Conservation (phyloP, 2,888 invertebrate species). For the Eupithecia dodoneata region DNA sequence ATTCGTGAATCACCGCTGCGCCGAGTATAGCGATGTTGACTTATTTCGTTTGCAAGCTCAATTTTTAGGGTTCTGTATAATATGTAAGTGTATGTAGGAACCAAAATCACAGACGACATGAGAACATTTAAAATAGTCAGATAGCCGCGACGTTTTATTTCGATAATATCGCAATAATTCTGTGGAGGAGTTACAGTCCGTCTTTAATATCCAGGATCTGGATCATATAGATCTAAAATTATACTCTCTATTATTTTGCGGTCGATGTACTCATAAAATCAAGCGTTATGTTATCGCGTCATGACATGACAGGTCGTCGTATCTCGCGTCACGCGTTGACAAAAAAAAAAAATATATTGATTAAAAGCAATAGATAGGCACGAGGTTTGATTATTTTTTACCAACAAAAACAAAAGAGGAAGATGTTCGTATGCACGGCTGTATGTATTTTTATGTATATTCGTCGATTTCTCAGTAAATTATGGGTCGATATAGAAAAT, state of each 20-base stretch:
- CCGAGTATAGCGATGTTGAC: constrained; percentile 44
- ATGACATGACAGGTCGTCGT: background rate
- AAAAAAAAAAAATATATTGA: too few species aligned
- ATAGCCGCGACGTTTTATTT: background rate
- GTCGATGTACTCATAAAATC: background rate
- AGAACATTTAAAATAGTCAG: background rate
- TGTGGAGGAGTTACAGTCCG: background rate
- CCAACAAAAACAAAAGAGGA: too few species aligned
- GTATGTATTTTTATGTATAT: too few species aligned
- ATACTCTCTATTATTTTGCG: background rate
- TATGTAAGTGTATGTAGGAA: background rate
- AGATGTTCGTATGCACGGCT: too few species aligned
- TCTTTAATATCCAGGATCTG: background rate
- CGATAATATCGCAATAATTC: background rate
- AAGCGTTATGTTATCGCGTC: too few species aligned
- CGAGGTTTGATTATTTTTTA: background rate
- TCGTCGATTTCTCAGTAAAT: too few species aligned
- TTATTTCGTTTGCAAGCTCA: constrained; percentile 51
- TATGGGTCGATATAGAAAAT: too few species aligned
- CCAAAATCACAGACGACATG: background rate
- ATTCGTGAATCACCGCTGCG: constrained; percentile 58
- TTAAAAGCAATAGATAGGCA: too few species aligned
- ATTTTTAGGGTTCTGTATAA: constrained; percentile 25
- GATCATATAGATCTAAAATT: background rate
- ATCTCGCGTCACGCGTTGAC: background rate